A percentile compares a stretch with the other conserved stretches of the same genome.
Evolutionary conservation across 2,113 vertebrate species (phyloP).

Genomic region (Proteles cristata): DNA sequence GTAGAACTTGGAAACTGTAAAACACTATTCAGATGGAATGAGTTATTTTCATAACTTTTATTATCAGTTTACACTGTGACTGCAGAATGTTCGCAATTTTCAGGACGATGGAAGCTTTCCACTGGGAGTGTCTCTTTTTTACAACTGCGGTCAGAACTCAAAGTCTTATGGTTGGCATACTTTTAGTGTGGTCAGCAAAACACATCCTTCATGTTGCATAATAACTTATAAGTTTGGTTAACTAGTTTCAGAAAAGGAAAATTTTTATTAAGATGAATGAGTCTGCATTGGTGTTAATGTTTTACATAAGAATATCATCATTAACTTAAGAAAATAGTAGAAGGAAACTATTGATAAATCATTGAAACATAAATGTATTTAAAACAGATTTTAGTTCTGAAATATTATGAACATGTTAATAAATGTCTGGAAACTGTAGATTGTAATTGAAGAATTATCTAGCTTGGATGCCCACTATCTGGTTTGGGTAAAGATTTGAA

Average conservation of each 20-base stretch:
- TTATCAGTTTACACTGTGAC: background rate
- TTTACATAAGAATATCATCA: background rate
- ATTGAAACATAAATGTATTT: background rate
- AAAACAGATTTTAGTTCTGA: slow-evolving; percentile 44
- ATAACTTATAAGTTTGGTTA: background rate
- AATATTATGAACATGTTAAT: slow-evolving; percentile 37
- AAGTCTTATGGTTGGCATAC: background rate
- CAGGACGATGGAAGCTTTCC: background rate
- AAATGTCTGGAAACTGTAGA: background rate
- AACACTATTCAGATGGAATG: background rate
- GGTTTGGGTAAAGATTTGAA: background rate
- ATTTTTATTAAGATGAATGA: background rate
- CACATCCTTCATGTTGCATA: background rate
- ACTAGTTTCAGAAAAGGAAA: slow-evolving; percentile 19
- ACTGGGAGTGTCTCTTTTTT: background rate
- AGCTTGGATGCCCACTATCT: background rate
- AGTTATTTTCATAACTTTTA: slow-evolving; percentile 18
- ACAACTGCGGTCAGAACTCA: slow-evolving; percentile 42
- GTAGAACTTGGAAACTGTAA: slow-evolving; percentile 4
- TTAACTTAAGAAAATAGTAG: background rate
- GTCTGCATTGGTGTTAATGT: background rate
- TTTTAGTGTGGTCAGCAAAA: slow-evolving; percentile 41
- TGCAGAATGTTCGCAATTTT: slow-evolving; percentile 9
- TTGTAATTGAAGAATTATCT: background rate
- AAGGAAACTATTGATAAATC: background rate